Base-by-base conservation (phyloP, 1,140 invertebrate species). In the Drosophila miranda region DNA sequence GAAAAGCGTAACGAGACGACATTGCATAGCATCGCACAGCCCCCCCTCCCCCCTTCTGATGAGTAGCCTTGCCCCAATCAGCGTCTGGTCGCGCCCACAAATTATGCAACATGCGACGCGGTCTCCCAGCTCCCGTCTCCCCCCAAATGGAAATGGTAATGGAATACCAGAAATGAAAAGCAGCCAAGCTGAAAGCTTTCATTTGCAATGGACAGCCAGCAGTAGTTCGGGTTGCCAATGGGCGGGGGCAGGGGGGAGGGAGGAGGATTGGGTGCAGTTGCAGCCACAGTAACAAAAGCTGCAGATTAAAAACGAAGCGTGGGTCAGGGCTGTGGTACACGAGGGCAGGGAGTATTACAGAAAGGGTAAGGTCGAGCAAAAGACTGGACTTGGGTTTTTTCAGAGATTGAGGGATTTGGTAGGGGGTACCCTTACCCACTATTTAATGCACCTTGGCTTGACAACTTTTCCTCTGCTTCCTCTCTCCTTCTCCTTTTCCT, bases 101-200 rank as follows among this genome's bases (percentile, higher is more conserved):
- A 86, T 84, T 77, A 84, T 84, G 81, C 81, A 84, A 84, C 74
- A 78, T 59, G 63, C 62, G 54, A 73, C 58, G 71, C 56, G 34
- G 34, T 3, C 1, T 55, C 34, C 61, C 23, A 42, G 43, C 28
- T 59, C 19, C 60, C 60, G 23, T 56, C 60, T 62, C 28, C 34
- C 34, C 34, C 1, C 67, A 84, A 84, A 84, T 84, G 67, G 67
- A 84, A 84, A 86, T 80, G 76, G 34, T 38, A 38, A 38, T 38
- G 34, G 34, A 74, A 84, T 86, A 86, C 73, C 81, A 84, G 80
- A 83, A 84, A 84, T 84, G 77, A 86, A 81, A 86, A 84, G 81
- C 77, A 86, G 59, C 77, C 73, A 63, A 81, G 77, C 73, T 56
- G 74, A 87, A 86, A 87, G 82, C 82, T 82, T 75, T 77, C 74